Evolutionary conservation across 2,797 vertebrate genomes (phyloP), one percentile per base, ranked within the genome.

Genomic region (Pseudochromis fuscus): DNA sequence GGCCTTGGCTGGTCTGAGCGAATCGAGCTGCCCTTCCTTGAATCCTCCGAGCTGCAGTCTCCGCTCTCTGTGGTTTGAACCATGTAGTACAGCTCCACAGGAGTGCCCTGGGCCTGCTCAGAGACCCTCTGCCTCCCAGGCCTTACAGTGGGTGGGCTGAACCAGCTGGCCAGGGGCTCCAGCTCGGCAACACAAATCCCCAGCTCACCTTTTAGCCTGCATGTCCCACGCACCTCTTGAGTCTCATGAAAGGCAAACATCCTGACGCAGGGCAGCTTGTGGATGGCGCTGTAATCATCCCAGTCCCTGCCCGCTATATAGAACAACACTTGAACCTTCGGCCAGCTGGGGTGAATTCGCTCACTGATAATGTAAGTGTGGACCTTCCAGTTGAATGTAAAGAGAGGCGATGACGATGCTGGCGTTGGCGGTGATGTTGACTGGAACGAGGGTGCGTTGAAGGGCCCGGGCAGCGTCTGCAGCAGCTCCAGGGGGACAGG

Each of bases 181-280:
- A 96, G 88, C 75, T 95, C 95, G 0, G 95, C 95, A 38, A 96
- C 94, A 6, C 95, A 96, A 37, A 95, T 87, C 12, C 94, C 95
- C 15, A 95, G 90, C 67, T 95, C 94, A 1, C 95, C 95, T 85
- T 94, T 92, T 33, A 95, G 89, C 55, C 88, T 87, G 74, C 95
- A 96, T 2, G 91, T 91, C 7, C 94, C 95, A 9, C 95, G 92
- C 55, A 95, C 95, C 64, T 96, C 95, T 81, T 95, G 94, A 11
- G 95, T 96, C 90, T 96, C 95, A 3, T 95, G 94, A 80, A 96
- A 95, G 59, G 95, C 95, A 4, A 95, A 95, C 92, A 95, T 93
- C 46, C 90, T 74, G 66, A 96, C 79, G 25, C 95, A 96, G 72
- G 95, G 95, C 67, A 96, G 91, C 73, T 86, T 91, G 74, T 93